These are phyloP conservation scores for Oryzias sinensis DNA, from an alignment of 2,797 vertebrate genomes.

Conservation along the genomic window DNA sequence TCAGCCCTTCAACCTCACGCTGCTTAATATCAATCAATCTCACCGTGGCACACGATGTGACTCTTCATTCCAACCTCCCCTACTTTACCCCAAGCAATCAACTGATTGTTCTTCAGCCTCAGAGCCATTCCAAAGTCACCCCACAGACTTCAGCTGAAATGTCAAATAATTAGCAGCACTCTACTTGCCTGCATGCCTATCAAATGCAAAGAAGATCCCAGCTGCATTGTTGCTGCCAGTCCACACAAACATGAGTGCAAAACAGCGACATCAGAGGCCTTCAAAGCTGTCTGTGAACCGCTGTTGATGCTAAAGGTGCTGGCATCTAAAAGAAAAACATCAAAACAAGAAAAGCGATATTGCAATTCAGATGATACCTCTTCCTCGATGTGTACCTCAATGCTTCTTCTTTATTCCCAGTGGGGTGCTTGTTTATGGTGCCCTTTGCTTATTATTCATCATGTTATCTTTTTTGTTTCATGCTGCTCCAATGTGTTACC, in stretches of 20 bases:
- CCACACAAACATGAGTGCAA: conserved; percentile 18
- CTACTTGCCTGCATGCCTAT: conserved; percentile 26
- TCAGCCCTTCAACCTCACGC: conserved; percentile 28
- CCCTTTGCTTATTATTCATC: conserved; percentile 29
- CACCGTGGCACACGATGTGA: conserved; percentile 11
- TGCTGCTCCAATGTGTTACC: conserved; percentile 15
- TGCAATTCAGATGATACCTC: conserved; percentile 7
- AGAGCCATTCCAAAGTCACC: conserved; percentile 31
- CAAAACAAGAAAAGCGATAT: conserved; percentile 13
- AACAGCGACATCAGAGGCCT: conserved; percentile 12
- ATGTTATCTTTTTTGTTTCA: conserved; percentile 11
- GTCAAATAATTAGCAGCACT: conserved; percentile 57
- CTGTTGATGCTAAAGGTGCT: conserved; percentile 36
- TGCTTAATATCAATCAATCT: conserved; percentile 52
- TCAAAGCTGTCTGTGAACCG: conserved; percentile 39
- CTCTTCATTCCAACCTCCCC: conserved; percentile 39
- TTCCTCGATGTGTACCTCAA: conserved; percentile 15
- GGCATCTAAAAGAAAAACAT: conserved; percentile 21
- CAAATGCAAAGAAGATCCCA: conserved; percentile 20
- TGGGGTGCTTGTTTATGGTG: conserved; percentile 24
- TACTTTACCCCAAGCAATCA: conserved; percentile 45
- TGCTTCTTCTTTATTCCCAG: conserved; percentile 29
- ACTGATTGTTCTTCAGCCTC: conserved; percentile 46
- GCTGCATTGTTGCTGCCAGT: background rate
- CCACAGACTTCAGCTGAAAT: conserved; percentile 46